Conservation (phyloP, 1,140 invertebrate species). For the Cydia fagiglandana region DNA sequence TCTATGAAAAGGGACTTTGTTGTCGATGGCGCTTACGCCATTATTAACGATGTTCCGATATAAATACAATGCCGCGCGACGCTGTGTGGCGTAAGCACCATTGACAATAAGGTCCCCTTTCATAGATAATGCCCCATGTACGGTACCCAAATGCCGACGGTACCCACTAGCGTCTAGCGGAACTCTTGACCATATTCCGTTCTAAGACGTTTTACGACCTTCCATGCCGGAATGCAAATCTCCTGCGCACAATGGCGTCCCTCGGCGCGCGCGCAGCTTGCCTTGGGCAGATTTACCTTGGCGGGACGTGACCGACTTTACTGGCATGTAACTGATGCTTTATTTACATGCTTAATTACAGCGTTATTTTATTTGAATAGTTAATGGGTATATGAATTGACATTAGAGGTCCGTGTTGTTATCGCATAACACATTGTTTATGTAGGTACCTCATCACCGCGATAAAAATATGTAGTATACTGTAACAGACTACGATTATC, state of each 20-base stretch:
- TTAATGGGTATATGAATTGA: not conserved
- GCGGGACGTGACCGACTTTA: slow-evolving; percentile 1
- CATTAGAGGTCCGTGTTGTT: not conserved
- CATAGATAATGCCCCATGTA: too few species aligned
- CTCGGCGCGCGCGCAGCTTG: not conserved
- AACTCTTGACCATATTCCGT: slow-evolving; percentile 1
- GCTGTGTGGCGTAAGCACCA: too few species aligned
- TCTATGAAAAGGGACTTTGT: too few species aligned
- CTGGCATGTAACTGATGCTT: not conserved
- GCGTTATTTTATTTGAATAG: not conserved
- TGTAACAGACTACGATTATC: too few species aligned
- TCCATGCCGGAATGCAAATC: slow-evolving; percentile 2
- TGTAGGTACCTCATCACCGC: not conserved
- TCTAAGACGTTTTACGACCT: not conserved
- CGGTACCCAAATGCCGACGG: not conserved
- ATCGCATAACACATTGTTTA: not conserved
- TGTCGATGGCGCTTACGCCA: too few species aligned
- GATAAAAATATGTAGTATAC: not conserved
- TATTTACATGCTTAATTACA: not conserved
- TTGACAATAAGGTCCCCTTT: too few species aligned
- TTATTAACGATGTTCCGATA: too few species aligned
- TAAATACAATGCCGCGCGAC: too few species aligned
- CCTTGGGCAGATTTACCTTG: slow-evolving; percentile 3
- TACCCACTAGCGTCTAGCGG: not conserved
- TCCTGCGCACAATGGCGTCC: slow-evolving; percentile 7